Conservation (phyloP, 1,140 invertebrate genomes). For the Planococcus citri region DNA sequence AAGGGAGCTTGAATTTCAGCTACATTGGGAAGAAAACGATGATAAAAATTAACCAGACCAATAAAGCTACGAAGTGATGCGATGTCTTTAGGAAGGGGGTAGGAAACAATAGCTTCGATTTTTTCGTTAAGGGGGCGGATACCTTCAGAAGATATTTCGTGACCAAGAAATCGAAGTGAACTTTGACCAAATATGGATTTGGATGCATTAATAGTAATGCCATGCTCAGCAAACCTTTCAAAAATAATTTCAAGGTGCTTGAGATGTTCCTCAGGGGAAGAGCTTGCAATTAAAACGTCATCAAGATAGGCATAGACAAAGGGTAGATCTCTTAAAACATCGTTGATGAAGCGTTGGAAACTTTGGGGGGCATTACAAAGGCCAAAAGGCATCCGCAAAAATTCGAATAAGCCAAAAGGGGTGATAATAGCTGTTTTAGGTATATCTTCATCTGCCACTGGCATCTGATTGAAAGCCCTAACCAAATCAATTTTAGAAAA, state of each 20-base stretch:
- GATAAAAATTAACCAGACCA: constrained; percentile 35
- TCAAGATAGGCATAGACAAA: no score
- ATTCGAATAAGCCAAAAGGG: constrained; percentile 32
- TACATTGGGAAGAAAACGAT: constrained; percentile 18
- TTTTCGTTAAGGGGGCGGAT: constrained; percentile 6
- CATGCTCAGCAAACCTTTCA: not conserved
- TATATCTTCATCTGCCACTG: constrained; percentile 28
- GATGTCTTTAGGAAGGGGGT: constrained; percentile 14
- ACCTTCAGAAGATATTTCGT: constrained; percentile 25
- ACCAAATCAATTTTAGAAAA: constrained; percentile 39
- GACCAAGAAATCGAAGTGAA: constrained; percentile 30
- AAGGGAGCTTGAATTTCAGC: constrained; percentile 28
- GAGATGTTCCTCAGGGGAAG: not conserved
- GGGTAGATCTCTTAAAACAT: constrained; percentile 29
- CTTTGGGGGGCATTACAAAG: constrained; percentile 36
- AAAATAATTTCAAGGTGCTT: constrained; percentile 21
- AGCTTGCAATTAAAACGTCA: constrained; percentile 21
- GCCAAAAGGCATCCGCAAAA: no score
- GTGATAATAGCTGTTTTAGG: constrained; percentile 33
- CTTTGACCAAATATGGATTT: constrained; percentile 28
- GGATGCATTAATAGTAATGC: constrained; percentile 20
- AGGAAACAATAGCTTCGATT: constrained; percentile 19
- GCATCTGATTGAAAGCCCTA: constrained; percentile 38
- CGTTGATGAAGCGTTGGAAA: constrained; percentile 36
- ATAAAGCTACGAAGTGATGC: constrained; percentile 32